Conservation (phyloP, 2,888 invertebrate species). For the Busseola fusca region DNA sequence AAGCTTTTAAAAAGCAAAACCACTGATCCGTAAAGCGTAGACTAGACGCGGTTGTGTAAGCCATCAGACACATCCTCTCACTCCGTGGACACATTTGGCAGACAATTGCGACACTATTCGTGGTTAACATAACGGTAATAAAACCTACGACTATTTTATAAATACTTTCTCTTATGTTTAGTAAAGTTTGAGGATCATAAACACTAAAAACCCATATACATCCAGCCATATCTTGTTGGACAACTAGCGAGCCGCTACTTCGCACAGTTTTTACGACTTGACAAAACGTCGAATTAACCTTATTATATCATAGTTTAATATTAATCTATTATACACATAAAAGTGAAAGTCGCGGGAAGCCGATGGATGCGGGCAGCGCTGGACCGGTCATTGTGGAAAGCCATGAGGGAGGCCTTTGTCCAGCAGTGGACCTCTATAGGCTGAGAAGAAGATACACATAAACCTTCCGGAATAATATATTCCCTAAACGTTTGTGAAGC, state of each 20-base stretch:
- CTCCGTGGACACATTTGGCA: constrained; percentile 33
- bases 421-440: no score
- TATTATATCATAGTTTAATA: not conserved
- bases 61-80: constrained; percentile 39
- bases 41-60: constrained; percentile 36
- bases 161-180: constrained; percentile 28
- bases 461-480: not conserved
- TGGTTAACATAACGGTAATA: constrained; percentile 13
- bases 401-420: no score
- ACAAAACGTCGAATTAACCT: not conserved
- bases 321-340: not conserved
- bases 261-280: not conserved
- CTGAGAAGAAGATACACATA: no score
- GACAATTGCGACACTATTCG: constrained; percentile 39
- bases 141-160: constrained; percentile 18
- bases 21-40: constrained; percentile 13
- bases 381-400: no score
- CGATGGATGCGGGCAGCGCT: no score
- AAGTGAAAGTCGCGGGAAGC: no score
- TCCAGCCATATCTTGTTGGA: not conserved
- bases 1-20: constrained; percentile 15
- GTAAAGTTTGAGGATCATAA: not conserved
- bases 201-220: no score
- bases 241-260: not conserved
- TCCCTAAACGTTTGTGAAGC: not conserved